A percentile compares a stretch with the other conserved stretches of the same genome.
Evolutionary conservation across 1,140 invertebrate genomes (phyloP).

Genomic region (Zophobas atratus): DNA sequence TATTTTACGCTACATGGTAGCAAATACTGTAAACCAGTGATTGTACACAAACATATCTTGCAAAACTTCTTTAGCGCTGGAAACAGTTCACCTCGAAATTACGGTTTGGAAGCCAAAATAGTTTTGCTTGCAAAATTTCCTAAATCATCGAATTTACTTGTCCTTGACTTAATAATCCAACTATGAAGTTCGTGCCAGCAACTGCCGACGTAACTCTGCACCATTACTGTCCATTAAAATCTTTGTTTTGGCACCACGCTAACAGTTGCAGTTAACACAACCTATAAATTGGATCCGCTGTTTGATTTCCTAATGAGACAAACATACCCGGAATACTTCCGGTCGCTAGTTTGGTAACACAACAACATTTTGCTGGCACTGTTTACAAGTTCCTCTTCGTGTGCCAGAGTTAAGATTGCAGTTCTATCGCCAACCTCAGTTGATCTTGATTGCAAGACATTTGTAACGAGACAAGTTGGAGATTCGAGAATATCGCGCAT

Average conservation of each 20-base stretch:
- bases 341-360: slow-evolving; percentile 49
- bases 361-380: slow-evolving; percentile 52
- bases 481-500: slow-evolving; percentile 32
- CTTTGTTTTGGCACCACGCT: slow-evolving; percentile 27
- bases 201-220: neutral
- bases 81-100: too few relatives aligned
- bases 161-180: too few relatives aligned
- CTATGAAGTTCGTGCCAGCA: too few relatives aligned
- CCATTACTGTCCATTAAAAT: slow-evolving; percentile 22
- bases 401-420: slow-evolving; percentile 46
- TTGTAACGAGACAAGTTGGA: slow-evolving; percentile 43
- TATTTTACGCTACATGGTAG: too few relatives aligned
- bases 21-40: too few relatives aligned
- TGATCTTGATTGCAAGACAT: slow-evolving; percentile 55
- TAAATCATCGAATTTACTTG: too few relatives aligned
- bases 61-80: too few relatives aligned
- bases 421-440: slow-evolving; percentile 47
- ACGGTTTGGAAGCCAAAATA: too few relatives aligned
- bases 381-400: slow-evolving; percentile 52
- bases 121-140: too few relatives aligned
- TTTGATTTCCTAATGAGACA: slow-evolving; percentile 63
- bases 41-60: too few relatives aligned
- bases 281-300: slow-evolving; percentile 58
- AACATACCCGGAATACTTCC: slow-evolving; percentile 58
- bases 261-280: slow-evolving; percentile 48